These are phyloP conservation scores for Notolepis coatsorum DNA, from an alignment of 2,797 vertebrate species.

Conservation along the genomic window DNA sequence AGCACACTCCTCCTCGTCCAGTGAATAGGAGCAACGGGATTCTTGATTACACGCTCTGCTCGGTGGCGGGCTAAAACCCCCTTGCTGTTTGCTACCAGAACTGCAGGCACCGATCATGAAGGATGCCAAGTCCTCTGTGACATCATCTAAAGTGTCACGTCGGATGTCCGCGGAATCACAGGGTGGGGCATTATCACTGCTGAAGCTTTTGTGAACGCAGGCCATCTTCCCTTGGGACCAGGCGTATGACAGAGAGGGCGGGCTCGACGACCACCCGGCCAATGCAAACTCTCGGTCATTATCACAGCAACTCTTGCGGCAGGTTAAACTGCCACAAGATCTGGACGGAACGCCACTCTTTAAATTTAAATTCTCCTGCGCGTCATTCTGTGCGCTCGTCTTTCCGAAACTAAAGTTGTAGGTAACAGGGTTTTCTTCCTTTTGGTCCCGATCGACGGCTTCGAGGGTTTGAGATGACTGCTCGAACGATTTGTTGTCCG, in stretches of 20 bases:
- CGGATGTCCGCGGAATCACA: constrained; percentile 74
- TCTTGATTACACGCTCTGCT: constrained; percentile 21
- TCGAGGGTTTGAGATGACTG: constrained; percentile 17
- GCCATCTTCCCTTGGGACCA: constrained; percentile 50
- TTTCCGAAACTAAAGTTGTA: constrained; percentile 73
- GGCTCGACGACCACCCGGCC: constrained; percentile 49
- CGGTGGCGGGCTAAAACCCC: background rate
- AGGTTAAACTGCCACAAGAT: constrained; percentile 54
- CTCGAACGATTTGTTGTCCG: constrained; percentile 29
- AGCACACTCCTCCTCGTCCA: constrained; percentile 32
- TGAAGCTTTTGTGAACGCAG: constrained; percentile 34
- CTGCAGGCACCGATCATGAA: constrained; percentile 43
- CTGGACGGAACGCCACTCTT: constrained; percentile 34
- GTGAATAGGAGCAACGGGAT: constrained; percentile 44
- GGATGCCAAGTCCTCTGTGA: constrained; percentile 63
- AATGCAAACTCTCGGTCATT: constrained; percentile 55
- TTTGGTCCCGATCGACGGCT: constrained; percentile 30
- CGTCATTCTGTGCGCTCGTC: constrained; percentile 14
- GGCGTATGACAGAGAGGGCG: constrained; percentile 49
- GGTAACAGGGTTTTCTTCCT: constrained; percentile 49
- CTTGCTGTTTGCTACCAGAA: background rate
- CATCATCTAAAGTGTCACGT: constrained; percentile 56
- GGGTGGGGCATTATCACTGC: constrained; percentile 73
- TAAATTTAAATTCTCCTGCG: background rate
- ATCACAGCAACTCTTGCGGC: constrained; percentile 64